These are phyloP conservation scores for Polydrusus cervinus DNA, from an alignment of 2,888 invertebrate species.

Conservation along the genomic window DNA sequence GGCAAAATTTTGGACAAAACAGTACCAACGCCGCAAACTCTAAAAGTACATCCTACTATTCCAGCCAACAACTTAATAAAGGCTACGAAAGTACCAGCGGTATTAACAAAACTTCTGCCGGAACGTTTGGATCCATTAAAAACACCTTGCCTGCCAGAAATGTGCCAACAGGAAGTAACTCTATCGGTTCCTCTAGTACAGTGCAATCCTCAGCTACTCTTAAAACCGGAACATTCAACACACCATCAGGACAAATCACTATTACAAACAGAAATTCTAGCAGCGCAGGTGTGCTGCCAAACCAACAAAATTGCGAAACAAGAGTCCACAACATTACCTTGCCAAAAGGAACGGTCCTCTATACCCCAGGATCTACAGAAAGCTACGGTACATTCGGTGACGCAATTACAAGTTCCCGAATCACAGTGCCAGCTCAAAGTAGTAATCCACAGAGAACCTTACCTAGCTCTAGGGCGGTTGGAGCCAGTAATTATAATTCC, in stretches of 20 bases:
- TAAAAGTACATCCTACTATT: background rate
- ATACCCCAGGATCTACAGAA: conserved; percentile 14
- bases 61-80: background rate
- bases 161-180: background rate
- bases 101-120: conserved; percentile 3
- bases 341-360: conserved; percentile 38
- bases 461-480: conserved; percentile 18
- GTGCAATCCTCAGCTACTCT: background rate
- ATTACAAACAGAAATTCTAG: conserved; percentile 18
- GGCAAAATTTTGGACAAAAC: conserved; percentile 22
- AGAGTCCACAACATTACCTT: conserved; percentile 28
- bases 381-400: conserved; percentile 8
- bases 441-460: conserved; percentile 7
- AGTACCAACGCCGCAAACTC: background rate
- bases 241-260: conserved; percentile 26
- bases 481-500: conserved; percentile 36
- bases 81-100: background rate
- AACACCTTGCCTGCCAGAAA: background rate
- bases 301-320: background rate
- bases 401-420: background rate
- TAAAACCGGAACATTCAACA: conserved; percentile 28
- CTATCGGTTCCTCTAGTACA: background rate
- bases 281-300: background rate
- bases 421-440: conserved; percentile 18
- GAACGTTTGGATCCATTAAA: background rate